phyloP scores from a whole-genome alignment of 2,888 invertebrate species.

The Drosophila suboccidentalis region DNA sequence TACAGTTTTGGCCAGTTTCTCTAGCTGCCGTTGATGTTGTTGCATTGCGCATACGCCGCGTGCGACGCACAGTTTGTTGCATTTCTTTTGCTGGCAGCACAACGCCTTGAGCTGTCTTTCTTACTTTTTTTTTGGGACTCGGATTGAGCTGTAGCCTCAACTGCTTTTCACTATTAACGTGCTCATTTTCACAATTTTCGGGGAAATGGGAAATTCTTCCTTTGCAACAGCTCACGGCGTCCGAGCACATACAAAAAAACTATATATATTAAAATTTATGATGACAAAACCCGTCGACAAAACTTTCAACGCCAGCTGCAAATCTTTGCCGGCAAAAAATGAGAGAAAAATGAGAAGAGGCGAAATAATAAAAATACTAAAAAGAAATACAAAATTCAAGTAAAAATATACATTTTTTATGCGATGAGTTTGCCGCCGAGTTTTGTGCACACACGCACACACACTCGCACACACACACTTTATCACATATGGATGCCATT shows the following conservation, averaged over 20 bases:
- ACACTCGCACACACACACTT: slow-evolving; percentile 7
- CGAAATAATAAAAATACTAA: slow-evolving; percentile 19
- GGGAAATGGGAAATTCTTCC: neutral
- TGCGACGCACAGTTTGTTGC: slow-evolving; percentile 22
- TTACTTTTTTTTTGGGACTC: neutral
- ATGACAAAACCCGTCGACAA: slow-evolving; percentile 70
- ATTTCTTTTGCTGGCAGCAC: neutral
- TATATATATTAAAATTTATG: slow-evolving; percentile 73
- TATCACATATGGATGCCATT: slow-evolving; percentile 12
- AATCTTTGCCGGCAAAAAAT: slow-evolving; percentile 62
- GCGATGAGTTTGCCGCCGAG: slow-evolving; percentile 48
- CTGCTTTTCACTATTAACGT: slow-evolving; percentile 53
- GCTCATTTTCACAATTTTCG: slow-evolving; percentile 56
- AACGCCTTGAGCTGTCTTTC: slow-evolving; percentile 5
- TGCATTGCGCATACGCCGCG: slow-evolving; percentile 51
- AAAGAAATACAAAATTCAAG: slow-evolving; percentile 56
- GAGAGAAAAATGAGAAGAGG: neutral
- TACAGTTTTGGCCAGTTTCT: slow-evolving; percentile 21
- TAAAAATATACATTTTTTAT: slow-evolving; percentile 71
- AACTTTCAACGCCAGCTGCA: slow-evolving; percentile 79
- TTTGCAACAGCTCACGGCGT: slow-evolving; percentile 14
- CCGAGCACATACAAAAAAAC: slow-evolving; percentile 18
- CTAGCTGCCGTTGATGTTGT: neutral
- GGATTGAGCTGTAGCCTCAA: slow-evolving; percentile 7
- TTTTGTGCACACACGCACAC: slow-evolving; percentile 22